Evolutionary conservation across 1,140 invertebrate species (phyloP).

Genomic region (Drosophila mauritiana): DNA sequence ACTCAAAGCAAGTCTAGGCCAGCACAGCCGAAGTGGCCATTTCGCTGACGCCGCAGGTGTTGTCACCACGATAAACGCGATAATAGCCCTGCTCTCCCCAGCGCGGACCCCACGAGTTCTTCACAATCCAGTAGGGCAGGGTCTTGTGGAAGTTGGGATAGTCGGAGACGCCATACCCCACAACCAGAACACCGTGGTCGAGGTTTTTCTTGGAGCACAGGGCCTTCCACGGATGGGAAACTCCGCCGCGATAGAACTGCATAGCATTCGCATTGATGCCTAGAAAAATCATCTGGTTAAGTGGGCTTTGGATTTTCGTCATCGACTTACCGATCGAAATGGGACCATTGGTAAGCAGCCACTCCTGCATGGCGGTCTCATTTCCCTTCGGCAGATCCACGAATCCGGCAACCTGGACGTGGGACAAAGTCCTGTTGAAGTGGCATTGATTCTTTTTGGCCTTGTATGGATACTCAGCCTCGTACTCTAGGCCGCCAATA

Average conservation of each 20-base stretch:
- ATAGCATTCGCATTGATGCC: constrained; percentile 98
- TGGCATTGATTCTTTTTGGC: constrained; percentile 91
- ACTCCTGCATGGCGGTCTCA: constrained; percentile 96
- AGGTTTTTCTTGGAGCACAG: constrained; percentile 92
- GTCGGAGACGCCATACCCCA: constrained; percentile 93
- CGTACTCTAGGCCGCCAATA: constrained; percentile 95
- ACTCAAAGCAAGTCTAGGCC: constrained; percentile 43
- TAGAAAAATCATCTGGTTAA: constrained; percentile 41
- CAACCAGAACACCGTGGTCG: constrained; percentile 97
- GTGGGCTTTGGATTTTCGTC: background rate
- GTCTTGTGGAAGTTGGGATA: constrained; percentile 92
- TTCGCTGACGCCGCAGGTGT: constrained; percentile 96
- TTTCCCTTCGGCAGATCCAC: constrained; percentile 94
- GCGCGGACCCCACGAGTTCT: constrained; percentile 95
- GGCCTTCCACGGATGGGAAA: constrained; percentile 96
- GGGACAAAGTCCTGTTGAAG: constrained; percentile 89
- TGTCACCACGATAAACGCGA: constrained; percentile 96
- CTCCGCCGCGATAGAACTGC: constrained; percentile 99
- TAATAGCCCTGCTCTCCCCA: constrained; percentile 97
- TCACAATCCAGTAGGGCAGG: constrained; percentile 96
- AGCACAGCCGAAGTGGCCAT: constrained; percentile 95
- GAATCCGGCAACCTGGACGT: constrained; percentile 92
- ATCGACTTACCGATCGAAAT: constrained; percentile 93
- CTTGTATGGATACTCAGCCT: constrained; percentile 97
- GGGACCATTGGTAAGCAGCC: constrained; percentile 96